phyloP scores from a whole-genome alignment of 1,140 invertebrate species.

The Oreohelix idahoensis region DNA sequence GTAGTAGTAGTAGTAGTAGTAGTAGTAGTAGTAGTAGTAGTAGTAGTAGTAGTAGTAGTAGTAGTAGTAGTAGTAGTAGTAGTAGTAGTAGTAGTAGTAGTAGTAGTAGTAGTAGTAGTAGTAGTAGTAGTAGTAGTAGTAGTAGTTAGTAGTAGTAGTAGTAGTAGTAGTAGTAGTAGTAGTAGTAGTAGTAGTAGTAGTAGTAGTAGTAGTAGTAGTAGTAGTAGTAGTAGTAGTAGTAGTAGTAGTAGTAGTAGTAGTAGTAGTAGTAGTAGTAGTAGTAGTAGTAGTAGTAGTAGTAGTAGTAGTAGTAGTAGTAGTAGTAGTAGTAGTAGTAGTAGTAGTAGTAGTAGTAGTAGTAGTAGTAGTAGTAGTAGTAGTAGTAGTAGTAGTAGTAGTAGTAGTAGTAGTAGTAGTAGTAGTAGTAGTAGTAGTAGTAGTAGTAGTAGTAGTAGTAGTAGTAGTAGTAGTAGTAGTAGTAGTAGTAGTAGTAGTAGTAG shows the following conservation, averaged over 20 bases:
- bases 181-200: too few relatives aligned
- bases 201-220: not conserved
- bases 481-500: too few relatives aligned
- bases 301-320: not conserved
- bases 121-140: not conserved
- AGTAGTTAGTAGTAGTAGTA: too few relatives aligned
- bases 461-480: too few relatives aligned
- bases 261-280: not conserved
- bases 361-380: not conserved
- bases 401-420: not conserved
- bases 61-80: too few relatives aligned
- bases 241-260: constrained; percentile 30
- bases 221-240: constrained; percentile 9
- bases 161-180: not conserved
- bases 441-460: too few relatives aligned
- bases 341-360: not conserved
- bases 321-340: constrained; percentile 18
- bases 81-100: too few relatives aligned
- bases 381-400: not conserved
- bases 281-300: not conserved
- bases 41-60: too few relatives aligned
- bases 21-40: not conserved
- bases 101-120: not conserved
- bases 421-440: not conserved
- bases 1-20: not conserved